A percentile compares a stretch with the other conserved stretches of the same genome.
Evolutionary conservation across 2,888 invertebrate genomes (phyloP).

Genomic region (Hedychridium roseum): DNA sequence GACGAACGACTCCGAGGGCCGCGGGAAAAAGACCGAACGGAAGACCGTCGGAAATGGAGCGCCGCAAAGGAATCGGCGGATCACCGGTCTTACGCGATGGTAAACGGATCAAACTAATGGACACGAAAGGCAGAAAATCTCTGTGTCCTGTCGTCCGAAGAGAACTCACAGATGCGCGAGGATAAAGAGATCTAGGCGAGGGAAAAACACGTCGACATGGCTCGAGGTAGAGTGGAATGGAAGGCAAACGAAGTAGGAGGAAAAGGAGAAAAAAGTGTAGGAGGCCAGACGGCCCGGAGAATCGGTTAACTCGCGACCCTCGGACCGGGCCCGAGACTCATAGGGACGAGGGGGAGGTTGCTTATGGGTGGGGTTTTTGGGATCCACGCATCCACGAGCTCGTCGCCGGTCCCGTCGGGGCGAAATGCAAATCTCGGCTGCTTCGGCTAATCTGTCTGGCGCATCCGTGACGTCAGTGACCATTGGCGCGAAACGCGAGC

Average conservation of each 20-base stretch:
- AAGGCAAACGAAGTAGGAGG: slow-evolving; percentile 25
- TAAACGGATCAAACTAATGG: too few relatives aligned
- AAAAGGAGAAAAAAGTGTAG: slow-evolving; percentile 23
- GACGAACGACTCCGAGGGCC: slow-evolving; percentile 18
- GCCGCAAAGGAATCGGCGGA: too few relatives aligned
- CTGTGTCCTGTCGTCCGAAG: too few relatives aligned
- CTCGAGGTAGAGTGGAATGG: slow-evolving; percentile 20
- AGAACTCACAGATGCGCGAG: slow-evolving; percentile 19
- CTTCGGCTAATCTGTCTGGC: slow-evolving; percentile 59
- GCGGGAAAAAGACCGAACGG: too few relatives aligned
- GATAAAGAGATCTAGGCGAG: slow-evolving; percentile 15
- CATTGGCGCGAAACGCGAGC: slow-evolving; percentile 54
- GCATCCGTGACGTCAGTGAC: slow-evolving; percentile 56
- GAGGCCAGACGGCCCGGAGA: slow-evolving; percentile 22
- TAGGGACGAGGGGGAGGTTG: slow-evolving; percentile 21
- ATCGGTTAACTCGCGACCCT: slow-evolving; percentile 34
- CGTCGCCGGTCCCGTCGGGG: slow-evolving; percentile 39
- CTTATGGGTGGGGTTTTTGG: slow-evolving; percentile 49
- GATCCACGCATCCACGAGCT: slow-evolving; percentile 25
- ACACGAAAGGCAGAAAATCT: too few relatives aligned
- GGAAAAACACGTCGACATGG: slow-evolving; percentile 12
- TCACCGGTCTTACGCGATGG: too few relatives aligned
- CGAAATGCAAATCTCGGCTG: slow-evolving; percentile 57
- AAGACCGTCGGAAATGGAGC: slow-evolving; percentile 19
- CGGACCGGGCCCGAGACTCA: slow-evolving; percentile 32